A percentile compares a stretch with the other conserved stretches of the same genome.
These are phyloP conservation scores for Dasypolia templi DNA, from an alignment of 2,888 invertebrate species.

Conservation along the genomic window DNA sequence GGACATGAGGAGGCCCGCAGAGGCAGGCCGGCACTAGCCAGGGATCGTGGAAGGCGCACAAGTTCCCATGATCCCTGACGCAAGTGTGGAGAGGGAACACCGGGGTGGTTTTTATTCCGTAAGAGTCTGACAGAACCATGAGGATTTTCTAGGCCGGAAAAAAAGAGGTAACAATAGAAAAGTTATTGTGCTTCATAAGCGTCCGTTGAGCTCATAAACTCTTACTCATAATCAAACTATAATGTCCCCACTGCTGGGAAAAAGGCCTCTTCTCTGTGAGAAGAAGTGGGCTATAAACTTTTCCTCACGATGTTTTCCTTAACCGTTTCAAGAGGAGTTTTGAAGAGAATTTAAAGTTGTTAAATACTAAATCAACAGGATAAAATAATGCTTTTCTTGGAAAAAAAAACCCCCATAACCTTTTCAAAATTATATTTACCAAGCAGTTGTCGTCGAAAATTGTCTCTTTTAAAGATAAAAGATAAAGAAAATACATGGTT, in stretches of 20 bases:
- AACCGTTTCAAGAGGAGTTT: not conserved
- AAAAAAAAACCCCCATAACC: not conserved
- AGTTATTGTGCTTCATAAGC: too few relatives aligned
- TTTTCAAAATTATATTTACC: not conserved
- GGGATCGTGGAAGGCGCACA: too few relatives aligned
- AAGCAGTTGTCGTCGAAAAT: not conserved
- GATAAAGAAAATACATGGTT: not conserved
- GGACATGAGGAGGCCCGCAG: too few relatives aligned
- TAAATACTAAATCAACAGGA: not conserved
- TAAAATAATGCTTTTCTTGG: not conserved
- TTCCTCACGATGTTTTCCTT: not conserved
- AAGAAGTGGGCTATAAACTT: not conserved
- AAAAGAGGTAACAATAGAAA: too few relatives aligned
- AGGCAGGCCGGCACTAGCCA: too few relatives aligned
- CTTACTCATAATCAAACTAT: not conserved
- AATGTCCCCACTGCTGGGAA: not conserved
- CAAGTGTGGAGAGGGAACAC: too few relatives aligned
- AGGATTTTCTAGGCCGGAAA: too few relatives aligned
- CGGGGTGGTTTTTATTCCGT: too few relatives aligned
- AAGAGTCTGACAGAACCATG: too few relatives aligned
- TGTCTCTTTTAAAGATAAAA: constrained; percentile 3
- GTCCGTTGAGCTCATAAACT: too few relatives aligned
- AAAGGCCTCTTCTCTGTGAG: not conserved
- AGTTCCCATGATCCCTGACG: too few relatives aligned
- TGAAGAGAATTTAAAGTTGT: too few relatives aligned